Conservation (phyloP, 2,797 vertebrate genomes). For the Periparus ater region DNA sequence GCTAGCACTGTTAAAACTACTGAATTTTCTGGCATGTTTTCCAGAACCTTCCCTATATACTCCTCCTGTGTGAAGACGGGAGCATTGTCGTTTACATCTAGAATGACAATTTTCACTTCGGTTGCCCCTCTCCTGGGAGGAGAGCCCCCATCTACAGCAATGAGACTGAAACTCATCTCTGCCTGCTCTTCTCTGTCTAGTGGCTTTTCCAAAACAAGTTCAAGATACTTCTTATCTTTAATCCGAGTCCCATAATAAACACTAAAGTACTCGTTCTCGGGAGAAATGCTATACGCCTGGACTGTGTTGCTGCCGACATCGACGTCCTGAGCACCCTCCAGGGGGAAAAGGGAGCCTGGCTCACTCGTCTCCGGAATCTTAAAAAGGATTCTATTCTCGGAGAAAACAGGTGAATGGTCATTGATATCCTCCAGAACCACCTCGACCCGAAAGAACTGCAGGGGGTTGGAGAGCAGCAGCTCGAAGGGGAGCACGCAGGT, state of each 20-base stretch:
- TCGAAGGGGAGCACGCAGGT: too few relatives aligned
- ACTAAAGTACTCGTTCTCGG: neutral
- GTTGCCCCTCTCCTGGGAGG: neutral
- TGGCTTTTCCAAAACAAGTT: slow-evolving; percentile 23
- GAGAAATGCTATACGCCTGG: slow-evolving; percentile 34
- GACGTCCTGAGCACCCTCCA: slow-evolving; percentile 40
- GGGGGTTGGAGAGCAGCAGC: too few relatives aligned
- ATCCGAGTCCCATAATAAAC: neutral
- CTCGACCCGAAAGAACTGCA: too few relatives aligned
- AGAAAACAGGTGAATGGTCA: neutral
- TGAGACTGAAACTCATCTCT: neutral
- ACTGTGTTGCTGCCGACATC: slow-evolving; percentile 49
- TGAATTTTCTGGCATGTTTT: neutral
- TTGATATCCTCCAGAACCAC: too few relatives aligned
- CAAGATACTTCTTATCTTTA: neutral
- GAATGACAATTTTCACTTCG: neutral
- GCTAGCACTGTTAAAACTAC: slow-evolving; percentile 1
- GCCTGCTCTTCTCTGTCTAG: slow-evolving; percentile 53
- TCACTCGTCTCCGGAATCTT: neutral
- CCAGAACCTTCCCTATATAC: neutral
- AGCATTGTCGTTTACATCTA: slow-evolving; percentile 40
- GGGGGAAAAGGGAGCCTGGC: neutral
- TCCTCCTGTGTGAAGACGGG: neutral
- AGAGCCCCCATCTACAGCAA: neutral
- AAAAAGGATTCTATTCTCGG: neutral